Conservation (phyloP, 1,140 invertebrate species). For the Drosophila serrata region DNA sequence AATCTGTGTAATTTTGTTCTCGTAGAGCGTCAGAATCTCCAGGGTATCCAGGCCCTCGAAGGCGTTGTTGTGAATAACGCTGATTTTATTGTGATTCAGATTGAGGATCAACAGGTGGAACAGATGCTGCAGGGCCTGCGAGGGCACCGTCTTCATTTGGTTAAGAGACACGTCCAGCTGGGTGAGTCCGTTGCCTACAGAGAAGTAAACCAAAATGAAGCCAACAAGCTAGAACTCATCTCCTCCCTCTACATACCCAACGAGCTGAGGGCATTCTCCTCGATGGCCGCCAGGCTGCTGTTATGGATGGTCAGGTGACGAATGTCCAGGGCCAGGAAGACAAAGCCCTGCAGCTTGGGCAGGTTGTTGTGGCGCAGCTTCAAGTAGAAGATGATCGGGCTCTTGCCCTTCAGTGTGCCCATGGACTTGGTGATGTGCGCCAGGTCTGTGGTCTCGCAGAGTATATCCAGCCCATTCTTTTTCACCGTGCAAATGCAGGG, state of each 20-base stretch:
- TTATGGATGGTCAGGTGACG: conserved; percentile 94
- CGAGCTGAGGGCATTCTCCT: conserved; percentile 93
- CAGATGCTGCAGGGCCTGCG: conserved; percentile 91
- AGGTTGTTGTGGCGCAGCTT: conserved; percentile 93
- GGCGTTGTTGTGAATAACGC: conserved; percentile 90
- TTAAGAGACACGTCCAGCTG: conserved; percentile 94
- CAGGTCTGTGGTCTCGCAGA: conserved; percentile 93
- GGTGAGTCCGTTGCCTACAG: conserved; percentile 91
- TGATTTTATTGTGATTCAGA: conserved; percentile 95
- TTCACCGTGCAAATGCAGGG: conserved; percentile 93
- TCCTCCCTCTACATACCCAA: conserved; percentile 88
- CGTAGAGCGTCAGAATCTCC: conserved; percentile 94
- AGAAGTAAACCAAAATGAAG: background rate
- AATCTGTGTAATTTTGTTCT: conserved; percentile 92
- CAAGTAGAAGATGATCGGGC: conserved; percentile 93
- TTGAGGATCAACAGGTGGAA: conserved; percentile 94
- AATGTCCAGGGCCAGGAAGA: conserved; percentile 94
- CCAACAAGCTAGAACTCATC: background rate
- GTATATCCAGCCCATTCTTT: conserved; percentile 93
- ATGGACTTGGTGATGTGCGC: conserved; percentile 90
- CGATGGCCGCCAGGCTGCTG: conserved; percentile 93
- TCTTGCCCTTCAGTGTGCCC: conserved; percentile 90
- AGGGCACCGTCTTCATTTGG: conserved; percentile 91
- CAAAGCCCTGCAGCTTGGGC: conserved; percentile 92
- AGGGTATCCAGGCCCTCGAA: conserved; percentile 94